Conservation (phyloP, 1,140 invertebrate species). For the Pantala flavescens region DNA sequence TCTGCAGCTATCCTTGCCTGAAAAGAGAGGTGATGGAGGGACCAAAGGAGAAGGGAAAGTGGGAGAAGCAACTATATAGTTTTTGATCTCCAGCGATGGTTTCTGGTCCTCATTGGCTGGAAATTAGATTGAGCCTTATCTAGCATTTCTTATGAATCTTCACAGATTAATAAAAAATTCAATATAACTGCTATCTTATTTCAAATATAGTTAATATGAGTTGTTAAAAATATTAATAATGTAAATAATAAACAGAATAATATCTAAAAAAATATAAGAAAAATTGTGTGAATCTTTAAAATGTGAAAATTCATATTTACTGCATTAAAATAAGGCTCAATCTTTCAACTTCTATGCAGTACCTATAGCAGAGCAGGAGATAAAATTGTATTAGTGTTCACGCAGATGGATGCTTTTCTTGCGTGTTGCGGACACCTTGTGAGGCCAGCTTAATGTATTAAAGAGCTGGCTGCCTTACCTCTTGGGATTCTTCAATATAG, state of each 20-base stretch:
- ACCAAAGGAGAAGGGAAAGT: conserved; percentile 34
- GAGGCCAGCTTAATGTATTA: background rate
- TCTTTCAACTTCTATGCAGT: background rate
- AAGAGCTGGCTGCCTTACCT: conserved; percentile 51
- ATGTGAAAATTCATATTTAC: background rate
- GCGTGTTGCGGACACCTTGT: background rate
- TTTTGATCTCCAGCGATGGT: conserved; percentile 25
- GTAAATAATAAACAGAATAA: no score
- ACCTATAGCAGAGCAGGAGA: background rate
- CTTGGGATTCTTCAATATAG: conserved; percentile 72
- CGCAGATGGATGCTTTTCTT: background rate
- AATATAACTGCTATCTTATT: no score
- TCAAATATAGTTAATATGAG: no score
- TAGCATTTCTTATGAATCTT: no score
- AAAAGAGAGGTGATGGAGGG: conserved; percentile 27
- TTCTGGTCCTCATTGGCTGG: no score
- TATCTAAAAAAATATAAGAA: no score
- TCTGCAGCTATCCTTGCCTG: conserved; percentile 78
- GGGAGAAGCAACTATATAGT: conserved; percentile 24
- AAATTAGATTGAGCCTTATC: no score
- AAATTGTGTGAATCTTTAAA: background rate
- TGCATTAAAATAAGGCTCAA: background rate
- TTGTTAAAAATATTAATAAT: no score
- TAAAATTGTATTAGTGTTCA: conserved; percentile 17
- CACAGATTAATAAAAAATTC: no score